Evolutionary conservation across 1,140 invertebrate species (phyloP).

Genomic region (Chironomus striatipennis): DNA sequence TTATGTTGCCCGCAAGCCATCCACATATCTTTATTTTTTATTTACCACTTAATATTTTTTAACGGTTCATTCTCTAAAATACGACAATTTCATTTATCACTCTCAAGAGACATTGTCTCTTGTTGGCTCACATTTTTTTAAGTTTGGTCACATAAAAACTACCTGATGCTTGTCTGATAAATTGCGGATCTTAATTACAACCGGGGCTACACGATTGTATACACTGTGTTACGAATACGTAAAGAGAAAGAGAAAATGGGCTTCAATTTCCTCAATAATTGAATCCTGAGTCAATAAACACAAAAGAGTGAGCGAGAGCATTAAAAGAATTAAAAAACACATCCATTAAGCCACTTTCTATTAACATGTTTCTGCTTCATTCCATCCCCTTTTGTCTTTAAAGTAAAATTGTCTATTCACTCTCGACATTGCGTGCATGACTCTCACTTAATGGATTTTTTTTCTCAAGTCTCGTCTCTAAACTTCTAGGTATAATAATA

Average conservation of each 20-base stretch:
- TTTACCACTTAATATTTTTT: too few species aligned
- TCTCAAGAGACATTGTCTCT: too few species aligned
- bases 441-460: conserved; percentile 5
- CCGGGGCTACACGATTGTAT: too few species aligned
- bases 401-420: not conserved
- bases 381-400: not conserved
- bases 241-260: not conserved
- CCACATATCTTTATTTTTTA: too few species aligned
- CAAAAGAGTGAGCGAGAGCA: not conserved
- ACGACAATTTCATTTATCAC: too few species aligned
- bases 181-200: too few species aligned
- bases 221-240: too few species aligned
- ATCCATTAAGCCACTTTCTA: not conserved
- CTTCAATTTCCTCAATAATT: conserved; percentile 14
- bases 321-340: not conserved
- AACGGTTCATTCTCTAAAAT: too few species aligned
- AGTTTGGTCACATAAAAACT: too few species aligned
- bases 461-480: not conserved
- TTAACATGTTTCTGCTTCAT: not conserved
- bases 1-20: too few species aligned
- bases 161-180: too few species aligned
- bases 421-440: conserved; percentile 2
- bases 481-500: conserved; percentile 14
- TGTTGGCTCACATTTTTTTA: too few species aligned
- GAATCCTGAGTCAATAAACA: not conserved